Conservation (phyloP, 2,113 vertebrate species). For the Romanogobio albipinnatus region DNA sequence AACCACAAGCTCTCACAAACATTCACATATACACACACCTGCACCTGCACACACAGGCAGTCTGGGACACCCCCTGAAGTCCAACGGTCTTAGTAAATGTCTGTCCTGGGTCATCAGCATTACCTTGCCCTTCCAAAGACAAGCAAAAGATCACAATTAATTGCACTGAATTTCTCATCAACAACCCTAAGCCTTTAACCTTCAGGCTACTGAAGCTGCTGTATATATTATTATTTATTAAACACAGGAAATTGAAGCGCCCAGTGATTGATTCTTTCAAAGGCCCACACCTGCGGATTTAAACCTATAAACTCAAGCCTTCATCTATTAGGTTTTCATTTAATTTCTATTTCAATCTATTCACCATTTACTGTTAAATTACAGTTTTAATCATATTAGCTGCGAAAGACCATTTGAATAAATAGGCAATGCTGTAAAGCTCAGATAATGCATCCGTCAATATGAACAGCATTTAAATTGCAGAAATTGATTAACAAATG, state of each 20-base stretch:
- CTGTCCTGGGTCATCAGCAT: neutral
- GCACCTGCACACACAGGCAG: slow-evolving; percentile 2
- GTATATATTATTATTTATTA: neutral
- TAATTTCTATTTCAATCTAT: neutral
- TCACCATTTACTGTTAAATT: neutral
- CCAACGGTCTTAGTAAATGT: neutral
- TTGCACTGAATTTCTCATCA: neutral
- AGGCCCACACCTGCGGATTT: neutral
- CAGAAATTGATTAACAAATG: neutral
- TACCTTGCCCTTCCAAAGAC: neutral
- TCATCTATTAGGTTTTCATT: neutral
- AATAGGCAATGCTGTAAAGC: neutral
- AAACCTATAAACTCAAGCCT: neutral
- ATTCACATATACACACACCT: slow-evolving; percentile 5
- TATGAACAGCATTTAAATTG: neutral
- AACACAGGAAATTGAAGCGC: neutral
- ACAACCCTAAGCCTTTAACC: neutral
- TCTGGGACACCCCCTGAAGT: neutral
- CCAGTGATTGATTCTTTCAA: neutral
- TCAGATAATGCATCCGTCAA: neutral
- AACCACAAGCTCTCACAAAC: slow-evolving; percentile 1
- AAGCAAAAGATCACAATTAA: neutral
- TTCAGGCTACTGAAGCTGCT: neutral
- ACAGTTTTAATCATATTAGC: neutral
- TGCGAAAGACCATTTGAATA: neutral